Evolutionary conservation across 2,113 vertebrate genomes (phyloP).

Genomic region (Murina feae): DNA sequence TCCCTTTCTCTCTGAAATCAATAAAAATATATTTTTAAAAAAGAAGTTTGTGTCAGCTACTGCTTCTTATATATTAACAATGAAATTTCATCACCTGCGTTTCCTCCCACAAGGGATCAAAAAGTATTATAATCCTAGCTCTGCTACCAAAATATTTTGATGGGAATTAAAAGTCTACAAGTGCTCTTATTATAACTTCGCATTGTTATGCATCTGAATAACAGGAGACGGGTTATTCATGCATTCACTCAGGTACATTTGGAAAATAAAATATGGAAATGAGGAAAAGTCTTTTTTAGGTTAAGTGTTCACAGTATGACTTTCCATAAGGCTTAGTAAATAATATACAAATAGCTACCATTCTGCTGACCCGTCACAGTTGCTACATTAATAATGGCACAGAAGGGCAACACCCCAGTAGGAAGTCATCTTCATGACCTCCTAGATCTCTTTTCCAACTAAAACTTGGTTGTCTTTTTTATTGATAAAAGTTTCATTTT

Average conservation of each 20-base stretch:
- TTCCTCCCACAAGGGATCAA: constrained; percentile 21
- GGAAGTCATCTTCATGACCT: constrained; percentile 50
- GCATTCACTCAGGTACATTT: constrained; percentile 9
- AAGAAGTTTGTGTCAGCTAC: neutral
- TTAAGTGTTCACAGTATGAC: constrained; percentile 57
- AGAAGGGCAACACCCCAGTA: constrained; percentile 59
- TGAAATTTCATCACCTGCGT: neutral
- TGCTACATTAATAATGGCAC: constrained; percentile 68
- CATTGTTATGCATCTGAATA: neutral
- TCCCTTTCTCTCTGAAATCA: too few relatives aligned
- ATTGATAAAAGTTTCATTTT: constrained; percentile 60
- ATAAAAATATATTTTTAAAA: too few relatives aligned
- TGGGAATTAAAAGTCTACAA: constrained; percentile 1
- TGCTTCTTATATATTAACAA: constrained; percentile 7
- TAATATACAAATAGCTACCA: constrained; percentile 56
- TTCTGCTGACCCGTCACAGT: constrained; percentile 49
- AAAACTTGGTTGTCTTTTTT: constrained; percentile 50
- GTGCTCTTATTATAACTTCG: neutral
- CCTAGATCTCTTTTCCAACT: constrained; percentile 42
- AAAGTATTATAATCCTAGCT: constrained; percentile 28
- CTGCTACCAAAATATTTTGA: constrained; percentile 24
- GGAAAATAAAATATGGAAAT: constrained; percentile 45
- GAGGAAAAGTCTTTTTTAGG: constrained; percentile 41
- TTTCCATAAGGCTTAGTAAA: constrained; percentile 67
- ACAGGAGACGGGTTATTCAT: constrained; percentile 22